phyloP scores from a whole-genome alignment of 2,797 vertebrate genomes.

The Gouania willdenowi region DNA sequence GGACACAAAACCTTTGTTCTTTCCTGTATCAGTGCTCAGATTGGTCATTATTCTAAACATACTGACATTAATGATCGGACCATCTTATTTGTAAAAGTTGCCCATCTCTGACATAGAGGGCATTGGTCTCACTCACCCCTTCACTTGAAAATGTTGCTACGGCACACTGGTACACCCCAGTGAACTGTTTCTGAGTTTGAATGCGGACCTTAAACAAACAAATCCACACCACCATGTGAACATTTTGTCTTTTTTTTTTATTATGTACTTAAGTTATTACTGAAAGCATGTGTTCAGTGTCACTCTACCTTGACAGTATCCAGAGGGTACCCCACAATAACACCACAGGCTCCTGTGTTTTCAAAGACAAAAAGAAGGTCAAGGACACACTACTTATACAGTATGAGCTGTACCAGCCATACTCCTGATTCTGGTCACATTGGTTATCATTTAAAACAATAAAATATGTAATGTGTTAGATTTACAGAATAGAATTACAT shows the following conservation, averaged over 20 bases:
- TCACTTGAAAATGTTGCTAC: constrained; percentile 78
- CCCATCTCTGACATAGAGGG: no score
- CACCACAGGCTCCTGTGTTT: constrained; percentile 64
- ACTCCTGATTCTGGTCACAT: no score
- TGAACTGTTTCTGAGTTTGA: constrained; percentile 85
- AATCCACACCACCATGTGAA: neutral
- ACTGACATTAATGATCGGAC: no score
- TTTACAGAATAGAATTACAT: no score
- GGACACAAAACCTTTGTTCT: no score
- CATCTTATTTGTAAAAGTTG: no score
- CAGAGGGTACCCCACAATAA: constrained; percentile 69
- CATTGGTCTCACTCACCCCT: constrained; percentile 68
- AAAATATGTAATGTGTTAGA: no score
- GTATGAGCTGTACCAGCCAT: no score
- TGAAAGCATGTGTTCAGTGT: neutral
- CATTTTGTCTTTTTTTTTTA: neutral
- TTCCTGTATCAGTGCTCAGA: no score
- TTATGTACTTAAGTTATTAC: no score
- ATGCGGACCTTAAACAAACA: constrained; percentile 80
- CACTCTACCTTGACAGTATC: constrained; percentile 68
- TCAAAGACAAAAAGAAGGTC: constrained; percentile 3
- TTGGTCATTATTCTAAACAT: no score
- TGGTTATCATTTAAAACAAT: no score
- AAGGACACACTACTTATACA: constrained; percentile 20
- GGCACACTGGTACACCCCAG: constrained; percentile 83